Percentiles rank a stretch among this genome's conserved stretches.
These are phyloP conservation scores for Caenorhabditis panamensis DNA, from an alignment of 2,888 invertebrate species.

Conservation along the genomic window DNA sequence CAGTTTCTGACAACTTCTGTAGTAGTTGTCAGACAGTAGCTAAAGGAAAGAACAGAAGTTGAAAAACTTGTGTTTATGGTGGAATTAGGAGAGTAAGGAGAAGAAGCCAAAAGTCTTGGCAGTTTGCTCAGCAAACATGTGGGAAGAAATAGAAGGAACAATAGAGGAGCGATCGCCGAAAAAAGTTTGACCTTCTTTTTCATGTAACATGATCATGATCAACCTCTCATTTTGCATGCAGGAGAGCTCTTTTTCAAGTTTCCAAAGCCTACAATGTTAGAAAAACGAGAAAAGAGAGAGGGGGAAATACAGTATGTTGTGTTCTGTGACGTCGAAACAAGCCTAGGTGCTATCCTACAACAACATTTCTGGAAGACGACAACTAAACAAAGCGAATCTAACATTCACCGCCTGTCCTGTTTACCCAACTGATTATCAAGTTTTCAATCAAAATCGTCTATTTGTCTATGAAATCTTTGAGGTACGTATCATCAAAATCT, in stretches of 20 bases:
- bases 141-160: slow-evolving; percentile 50
- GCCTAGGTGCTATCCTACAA: not conserved
- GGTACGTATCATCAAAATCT: no score
- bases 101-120: slow-evolving; percentile 43
- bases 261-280: no score
- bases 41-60: not conserved
- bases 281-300: no score
- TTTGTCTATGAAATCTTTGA: no score
- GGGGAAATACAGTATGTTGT: no score
- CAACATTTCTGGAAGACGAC: slow-evolving; percentile 3
- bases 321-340: slow-evolving; percentile 9
- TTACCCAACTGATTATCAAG: slow-evolving; percentile 31
- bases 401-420: slow-evolving; percentile 2
- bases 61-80: slow-evolving; percentile 52
- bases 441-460: slow-evolving; percentile 17
- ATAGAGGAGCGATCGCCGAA: slow-evolving; percentile 14
- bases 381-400: not conserved
- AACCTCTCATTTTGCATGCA: no score
- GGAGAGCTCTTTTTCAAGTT: no score
- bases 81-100: slow-evolving; percentile 26
- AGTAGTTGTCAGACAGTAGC: not conserved
- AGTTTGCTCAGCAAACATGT: slow-evolving; percentile 60
- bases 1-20: not conserved
- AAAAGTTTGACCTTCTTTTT: slow-evolving; percentile 59
- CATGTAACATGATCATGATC: slow-evolving; percentile 25